These are phyloP conservation scores for Danio kyathit DNA, from an alignment of 2,797 vertebrate genomes.

Conservation along the genomic window DNA sequence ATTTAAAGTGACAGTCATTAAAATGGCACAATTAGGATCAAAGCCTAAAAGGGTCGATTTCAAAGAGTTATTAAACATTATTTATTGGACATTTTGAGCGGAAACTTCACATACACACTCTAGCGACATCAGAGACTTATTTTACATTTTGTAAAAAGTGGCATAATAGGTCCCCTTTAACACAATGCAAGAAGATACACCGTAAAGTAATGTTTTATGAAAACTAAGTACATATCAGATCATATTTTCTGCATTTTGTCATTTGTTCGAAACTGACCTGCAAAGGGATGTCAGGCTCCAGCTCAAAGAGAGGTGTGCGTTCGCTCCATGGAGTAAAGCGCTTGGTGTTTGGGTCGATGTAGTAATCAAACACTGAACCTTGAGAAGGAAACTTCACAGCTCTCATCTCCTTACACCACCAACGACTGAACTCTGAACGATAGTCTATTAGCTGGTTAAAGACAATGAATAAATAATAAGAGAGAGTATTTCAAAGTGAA, in stretches of 20 bases:
- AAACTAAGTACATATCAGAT: neutral
- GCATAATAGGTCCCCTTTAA: no score
- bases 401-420: slow-evolving; percentile 88
- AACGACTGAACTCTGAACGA: slow-evolving; percentile 86
- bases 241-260: neutral
- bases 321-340: slow-evolving; percentile 84
- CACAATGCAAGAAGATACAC: neutral
- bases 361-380: slow-evolving; percentile 90
- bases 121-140: no score
- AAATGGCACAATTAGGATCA: no score
- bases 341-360: slow-evolving; percentile 81
- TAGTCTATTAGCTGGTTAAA: slow-evolving; percentile 81
- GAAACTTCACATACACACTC: no score
- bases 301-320: slow-evolving; percentile 77
- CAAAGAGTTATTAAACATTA: no score
- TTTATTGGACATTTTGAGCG: no score
- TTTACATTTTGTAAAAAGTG: no score
- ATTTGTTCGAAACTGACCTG: slow-evolving; percentile 64
- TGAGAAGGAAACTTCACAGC: slow-evolving; percentile 83
- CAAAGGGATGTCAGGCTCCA: slow-evolving; percentile 78
- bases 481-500: neutral
- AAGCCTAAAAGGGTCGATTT: no score
- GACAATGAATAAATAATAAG: neutral
- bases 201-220: neutral
- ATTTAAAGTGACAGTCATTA: no score